Base-by-base conservation (phyloP, 1,140 invertebrate species). In the Aporrectodea caliginosa region DNA sequence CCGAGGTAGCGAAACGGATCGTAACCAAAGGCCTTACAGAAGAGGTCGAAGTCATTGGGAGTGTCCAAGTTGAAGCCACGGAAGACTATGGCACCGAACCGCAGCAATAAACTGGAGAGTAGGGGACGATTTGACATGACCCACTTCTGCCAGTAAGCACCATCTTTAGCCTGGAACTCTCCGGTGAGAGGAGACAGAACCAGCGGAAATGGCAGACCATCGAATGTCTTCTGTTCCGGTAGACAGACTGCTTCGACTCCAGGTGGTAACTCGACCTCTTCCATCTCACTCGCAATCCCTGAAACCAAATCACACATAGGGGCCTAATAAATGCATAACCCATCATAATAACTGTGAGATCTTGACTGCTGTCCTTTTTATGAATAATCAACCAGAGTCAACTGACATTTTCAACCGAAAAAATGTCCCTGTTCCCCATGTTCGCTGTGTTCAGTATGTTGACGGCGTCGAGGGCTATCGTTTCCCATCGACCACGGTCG, bases 21-120 rank as follows among this genome's bases (percentile, higher is more conserved):
- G 34, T 83, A 83, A 0, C 78, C 81, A 75, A 85, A 85, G 0
- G 83, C 73, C 73, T 84, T 82, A 1, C 84, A 83, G 78, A 85
- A 86, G 1, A 35, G 35, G 76, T 86, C 83, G 58, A 86, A 85
- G 32, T 83, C 82, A 72, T 77, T 81, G 1, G 84, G 75, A 30
- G 80, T 78, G 2, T 83, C 58, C 1, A 86, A 16, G 1, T 84
- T 83, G 77, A 85, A 86, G 35, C 76, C 81, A 29, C 85, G 82
- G 72, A 86, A 86, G 1, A 86, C 75, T 75, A 86, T 82, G 0
- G 84, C 84, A 16, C 85, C 85, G 77, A 83, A 72, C 68, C 84
- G 73, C 27, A 85, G 43, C 31, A 86, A 79, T 2, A 82, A 34
- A 0, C 79, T 29, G 12, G 84, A 76, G 14, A 85, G 58, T 14